Evolutionary conservation across 2,888 invertebrate species (phyloP).

Genomic region (Temnothorax unifasciatus): DNA sequence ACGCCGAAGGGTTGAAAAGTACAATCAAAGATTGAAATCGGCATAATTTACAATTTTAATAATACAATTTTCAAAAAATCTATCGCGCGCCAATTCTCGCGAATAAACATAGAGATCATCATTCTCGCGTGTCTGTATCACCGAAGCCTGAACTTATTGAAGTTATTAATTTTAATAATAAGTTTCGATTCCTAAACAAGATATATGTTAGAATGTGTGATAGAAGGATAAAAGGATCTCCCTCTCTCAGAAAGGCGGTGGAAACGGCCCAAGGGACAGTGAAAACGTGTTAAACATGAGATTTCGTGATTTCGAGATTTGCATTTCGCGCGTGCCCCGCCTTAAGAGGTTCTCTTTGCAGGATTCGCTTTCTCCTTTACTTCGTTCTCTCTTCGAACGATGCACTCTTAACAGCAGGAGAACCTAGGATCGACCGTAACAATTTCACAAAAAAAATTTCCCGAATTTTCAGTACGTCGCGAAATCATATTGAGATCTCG

Average conservation of each 20-base stretch:
- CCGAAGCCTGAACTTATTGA: background rate
- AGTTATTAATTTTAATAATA: constrained; percentile 21
- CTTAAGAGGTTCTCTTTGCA: constrained; percentile 31
- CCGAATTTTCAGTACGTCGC: background rate
- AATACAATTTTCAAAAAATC: constrained; percentile 50
- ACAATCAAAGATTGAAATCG: constrained; percentile 26
- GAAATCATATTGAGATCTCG: constrained; percentile 10
- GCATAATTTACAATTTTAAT: constrained; percentile 13
- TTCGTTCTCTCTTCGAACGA: constrained; percentile 6
- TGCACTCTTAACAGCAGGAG: constrained; percentile 11
- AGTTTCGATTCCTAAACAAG: background rate
- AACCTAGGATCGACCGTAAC: constrained; percentile 16
- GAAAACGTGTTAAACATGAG: constrained; percentile 68
- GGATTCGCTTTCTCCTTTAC: constrained; percentile 20
- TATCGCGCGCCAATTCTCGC: constrained; percentile 45
- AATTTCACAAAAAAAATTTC: constrained; percentile 9
- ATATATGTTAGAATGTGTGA: background rate
- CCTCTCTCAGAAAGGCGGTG: constrained; percentile 12
- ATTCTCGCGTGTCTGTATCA: constrained; percentile 22
- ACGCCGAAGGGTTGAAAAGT: constrained; percentile 39
- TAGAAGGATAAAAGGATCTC: background rate
- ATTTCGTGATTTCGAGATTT: constrained; percentile 67
- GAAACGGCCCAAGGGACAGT: constrained; percentile 43
- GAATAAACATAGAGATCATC: constrained; percentile 36
- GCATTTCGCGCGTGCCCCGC: constrained; percentile 7